These are phyloP conservation scores for Diachrysia chrysitis DNA, from an alignment of 2,888 invertebrate genomes.

Conservation along the genomic window DNA sequence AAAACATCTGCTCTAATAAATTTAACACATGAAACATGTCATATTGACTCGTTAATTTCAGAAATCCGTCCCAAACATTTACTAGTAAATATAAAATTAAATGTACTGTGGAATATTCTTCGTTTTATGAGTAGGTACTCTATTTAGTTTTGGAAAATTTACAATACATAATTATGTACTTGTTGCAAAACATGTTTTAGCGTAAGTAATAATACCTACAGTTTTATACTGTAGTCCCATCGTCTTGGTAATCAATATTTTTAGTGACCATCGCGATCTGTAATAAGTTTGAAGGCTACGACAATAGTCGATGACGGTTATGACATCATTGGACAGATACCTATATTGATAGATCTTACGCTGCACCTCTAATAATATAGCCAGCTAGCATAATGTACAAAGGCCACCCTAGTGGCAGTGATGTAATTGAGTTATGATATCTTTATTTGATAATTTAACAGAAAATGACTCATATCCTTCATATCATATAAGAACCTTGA, in stretches of 20 bases:
- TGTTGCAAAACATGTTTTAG: conserved; percentile 24
- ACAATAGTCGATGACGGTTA: conserved; percentile 56
- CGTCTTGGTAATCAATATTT: conserved; percentile 45
- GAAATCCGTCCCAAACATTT: conserved; percentile 72
- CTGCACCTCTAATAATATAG: conserved; percentile 68
- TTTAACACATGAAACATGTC: conserved; percentile 72
- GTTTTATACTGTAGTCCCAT: conserved; percentile 12
- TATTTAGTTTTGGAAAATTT: conserved; percentile 57
- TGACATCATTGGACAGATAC: conserved; percentile 75
- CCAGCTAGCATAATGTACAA: conserved; percentile 61
- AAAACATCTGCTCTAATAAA: conserved; percentile 72
- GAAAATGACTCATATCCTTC: conserved; percentile 31
- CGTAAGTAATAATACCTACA: conserved; percentile 4
- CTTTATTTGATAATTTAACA: conserved; percentile 36
- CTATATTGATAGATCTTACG: conserved; percentile 70
- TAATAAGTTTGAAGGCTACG: conserved; percentile 56
- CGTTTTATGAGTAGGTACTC: conserved; percentile 62
- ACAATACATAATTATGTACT: conserved; percentile 38
- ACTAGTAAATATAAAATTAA: conserved; percentile 74
- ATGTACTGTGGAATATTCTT: conserved; percentile 69
- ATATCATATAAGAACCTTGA: background rate
- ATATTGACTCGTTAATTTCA: conserved; percentile 74
- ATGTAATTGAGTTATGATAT: conserved; percentile 64
- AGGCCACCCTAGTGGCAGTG: conserved; percentile 56
- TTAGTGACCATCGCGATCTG: conserved; percentile 39